Conservation (phyloP, 2,888 invertebrate species). For the Metacarcinus magister region DNA sequence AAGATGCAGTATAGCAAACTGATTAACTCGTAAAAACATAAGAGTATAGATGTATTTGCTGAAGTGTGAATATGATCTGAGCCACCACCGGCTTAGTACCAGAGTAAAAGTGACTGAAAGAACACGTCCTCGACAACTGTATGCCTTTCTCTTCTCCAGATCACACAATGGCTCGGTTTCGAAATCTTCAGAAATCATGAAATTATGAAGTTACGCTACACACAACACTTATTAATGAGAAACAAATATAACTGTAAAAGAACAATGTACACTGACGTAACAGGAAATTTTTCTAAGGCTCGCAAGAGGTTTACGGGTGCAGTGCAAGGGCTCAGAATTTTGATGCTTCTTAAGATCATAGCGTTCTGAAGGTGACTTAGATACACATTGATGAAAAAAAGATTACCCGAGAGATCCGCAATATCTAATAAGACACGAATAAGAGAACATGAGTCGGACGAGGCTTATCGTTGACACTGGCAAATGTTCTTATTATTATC, state of each 20-base stretch:
- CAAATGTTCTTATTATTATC: slow-evolving; percentile 41
- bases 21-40: not conserved
- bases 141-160: not conserved
- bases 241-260: not conserved
- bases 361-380: not conserved
- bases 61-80: not conserved
- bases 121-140: not conserved
- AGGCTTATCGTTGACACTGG: not conserved
- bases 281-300: not conserved
- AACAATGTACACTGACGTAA: not conserved
- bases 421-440: not conserved
- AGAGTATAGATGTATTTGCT: not conserved
- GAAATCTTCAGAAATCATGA: not conserved
- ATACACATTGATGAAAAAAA: slow-evolving; percentile 1
- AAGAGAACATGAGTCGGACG: not conserved
- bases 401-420: not conserved
- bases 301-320: no score
- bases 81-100: not conserved
- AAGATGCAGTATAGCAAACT: not conserved
- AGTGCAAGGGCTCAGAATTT: not conserved
- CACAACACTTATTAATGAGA: not conserved
- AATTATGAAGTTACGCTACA: not conserved
- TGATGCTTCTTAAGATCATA: not conserved
- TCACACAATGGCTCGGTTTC: slow-evolving; percentile 15
- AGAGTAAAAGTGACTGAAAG: not conserved